Evolutionary conservation across 2,888 invertebrate species (phyloP).

Genomic region (Agrotis ipsilon): DNA sequence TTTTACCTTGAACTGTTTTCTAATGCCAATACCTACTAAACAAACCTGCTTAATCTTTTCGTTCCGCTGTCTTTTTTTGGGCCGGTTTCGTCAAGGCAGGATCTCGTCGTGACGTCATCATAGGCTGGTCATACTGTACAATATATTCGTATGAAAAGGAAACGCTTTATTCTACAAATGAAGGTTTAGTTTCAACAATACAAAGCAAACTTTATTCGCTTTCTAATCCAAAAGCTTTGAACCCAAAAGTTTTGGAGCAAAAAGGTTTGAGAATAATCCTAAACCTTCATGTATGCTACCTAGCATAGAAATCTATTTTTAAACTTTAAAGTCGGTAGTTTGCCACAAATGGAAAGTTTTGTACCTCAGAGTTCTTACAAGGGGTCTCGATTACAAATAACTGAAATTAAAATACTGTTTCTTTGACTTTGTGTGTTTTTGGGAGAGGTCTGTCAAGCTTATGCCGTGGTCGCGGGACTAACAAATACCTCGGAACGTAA

Average conservation of each 20-base stretch:
- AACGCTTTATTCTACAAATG: not conserved
- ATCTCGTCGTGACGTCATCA: not conserved
- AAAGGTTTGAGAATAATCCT: slow-evolving; percentile 32
- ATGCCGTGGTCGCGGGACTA: too few species aligned
- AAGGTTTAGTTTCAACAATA: slow-evolving; percentile 21
- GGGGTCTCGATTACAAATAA: not conserved
- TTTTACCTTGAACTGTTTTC: too few species aligned
- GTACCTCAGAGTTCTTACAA: not conserved
- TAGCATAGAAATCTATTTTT: not conserved
- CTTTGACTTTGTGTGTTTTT: not conserved
- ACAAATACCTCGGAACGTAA: too few species aligned
- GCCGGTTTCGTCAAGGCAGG: too few species aligned
- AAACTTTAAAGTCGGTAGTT: not conserved
- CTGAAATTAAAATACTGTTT: not conserved
- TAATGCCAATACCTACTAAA: too few species aligned
- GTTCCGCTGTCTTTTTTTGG: too few species aligned
- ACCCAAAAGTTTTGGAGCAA: slow-evolving; percentile 41
- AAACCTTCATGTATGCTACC: slow-evolving; percentile 7
- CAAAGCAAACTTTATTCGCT: slow-evolving; percentile 5
- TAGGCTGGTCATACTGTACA: not conserved
- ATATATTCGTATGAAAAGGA: not conserved
- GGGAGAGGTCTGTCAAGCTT: not conserved
- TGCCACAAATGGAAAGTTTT: slow-evolving; percentile 11
- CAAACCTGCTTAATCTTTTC: too few species aligned
- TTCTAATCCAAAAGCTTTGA: slow-evolving; percentile 19